Evolutionary conservation across 2,888 invertebrate species (phyloP).

Genomic region (Eupeodes latifasciatus): DNA sequence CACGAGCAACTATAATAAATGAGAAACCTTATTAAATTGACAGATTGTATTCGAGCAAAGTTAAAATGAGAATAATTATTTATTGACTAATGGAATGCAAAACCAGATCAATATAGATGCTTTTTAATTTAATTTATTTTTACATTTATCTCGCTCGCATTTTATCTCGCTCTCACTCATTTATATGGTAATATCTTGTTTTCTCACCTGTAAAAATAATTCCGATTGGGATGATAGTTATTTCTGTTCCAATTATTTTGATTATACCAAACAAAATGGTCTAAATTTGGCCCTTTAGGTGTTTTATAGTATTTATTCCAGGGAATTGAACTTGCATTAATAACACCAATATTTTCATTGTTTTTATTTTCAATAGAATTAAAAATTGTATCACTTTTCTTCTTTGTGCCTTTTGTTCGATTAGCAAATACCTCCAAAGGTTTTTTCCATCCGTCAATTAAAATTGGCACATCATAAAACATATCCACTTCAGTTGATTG

Average conservation of each 20-base stretch:
- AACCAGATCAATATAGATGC: too few relatives aligned
- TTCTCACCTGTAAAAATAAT: conserved; percentile 38
- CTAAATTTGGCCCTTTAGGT: neutral
- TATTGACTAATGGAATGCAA: too few relatives aligned
- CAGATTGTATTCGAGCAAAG: too few relatives aligned
- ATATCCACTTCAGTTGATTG: conserved; percentile 60
- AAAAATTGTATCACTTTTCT: conserved; percentile 14
- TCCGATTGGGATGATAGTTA: neutral
- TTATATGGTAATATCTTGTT: too few relatives aligned
- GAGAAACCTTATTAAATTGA: too few relatives aligned
- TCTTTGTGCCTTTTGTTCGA: conserved; percentile 4
- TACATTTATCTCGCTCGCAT: too few relatives aligned
- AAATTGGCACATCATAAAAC: conserved; percentile 55
- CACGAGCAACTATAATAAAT: too few relatives aligned
- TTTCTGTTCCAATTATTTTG: neutral
- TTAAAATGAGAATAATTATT: too few relatives aligned
- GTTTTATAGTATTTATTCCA: conserved; percentile 33
- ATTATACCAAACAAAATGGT: neutral
- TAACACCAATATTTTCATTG: conserved; percentile 44
- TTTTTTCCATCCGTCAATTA: conserved; percentile 60
- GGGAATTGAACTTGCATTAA: conserved; percentile 52
- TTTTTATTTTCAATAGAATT: conserved; percentile 17
- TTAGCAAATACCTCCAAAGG: conserved; percentile 30
- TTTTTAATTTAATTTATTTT: too few relatives aligned
- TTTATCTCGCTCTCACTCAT: too few relatives aligned